Evolutionary conservation across 2,113 vertebrate genomes (phyloP), one percentile per base, ranked within the genome.

Genomic region (Colistium nudipinnis): DNA sequence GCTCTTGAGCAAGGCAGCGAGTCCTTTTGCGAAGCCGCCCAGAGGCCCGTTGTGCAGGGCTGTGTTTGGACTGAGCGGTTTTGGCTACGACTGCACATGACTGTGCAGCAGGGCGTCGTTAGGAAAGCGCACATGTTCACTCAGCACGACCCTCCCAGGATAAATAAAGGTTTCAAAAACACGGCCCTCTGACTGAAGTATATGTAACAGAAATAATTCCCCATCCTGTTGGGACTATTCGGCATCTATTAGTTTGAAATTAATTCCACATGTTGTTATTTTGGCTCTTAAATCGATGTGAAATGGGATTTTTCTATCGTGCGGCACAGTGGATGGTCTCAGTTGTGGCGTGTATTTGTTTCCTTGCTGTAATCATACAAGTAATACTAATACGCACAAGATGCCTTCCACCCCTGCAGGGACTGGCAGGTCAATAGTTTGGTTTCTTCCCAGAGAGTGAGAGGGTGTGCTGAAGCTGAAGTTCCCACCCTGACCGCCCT

Each of bases 201-300:
- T 38, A 57, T 66, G 54, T 36, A 66, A 60, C 63, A 27, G 53
- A 74, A 51, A 69, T 78, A 51, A 56, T 64, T 31, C 56, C n/a
- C 76, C 60, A 70, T 51, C 20, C 45, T 55, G 6, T 45, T 66
- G 70, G 68, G 57, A 72, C 35, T 55, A 43, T 65, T 33, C 62
- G 49, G 43, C 62, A 65, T 45, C 57, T 63, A 73, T 78, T 77
- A 57, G 61, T 63, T 78, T 63, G 64, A 65, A 22, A 83, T 82
- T 54, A 31, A 60, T 68, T 75, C 43, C 64, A 79, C 54, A 61
- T 78, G 73, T 72, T 73, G 17, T 61, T 63, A 20, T 67, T 64
- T 74, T 51, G 22, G 24, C n/a, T 41, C 51, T 59, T 44, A 70
- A 66, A 75, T 72, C 52, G 69, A 36, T 79, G 31, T 19, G 44